phyloP scores from a whole-genome alignment of 2,113 vertebrate species.

The Anser cygnoides region DNA sequence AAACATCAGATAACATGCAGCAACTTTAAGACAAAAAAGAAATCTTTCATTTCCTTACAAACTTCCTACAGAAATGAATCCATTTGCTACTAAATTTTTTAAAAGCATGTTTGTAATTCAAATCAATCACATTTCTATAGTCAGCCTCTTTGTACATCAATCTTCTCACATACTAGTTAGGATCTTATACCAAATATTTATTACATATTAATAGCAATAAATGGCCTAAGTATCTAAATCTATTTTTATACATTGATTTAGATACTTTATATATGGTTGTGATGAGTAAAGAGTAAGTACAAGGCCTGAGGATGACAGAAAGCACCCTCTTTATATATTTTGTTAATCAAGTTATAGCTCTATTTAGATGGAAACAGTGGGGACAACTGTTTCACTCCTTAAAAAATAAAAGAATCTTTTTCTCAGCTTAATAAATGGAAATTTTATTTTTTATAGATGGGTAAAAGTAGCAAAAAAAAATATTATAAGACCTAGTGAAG shows the following conservation, averaged over 20 bases:
- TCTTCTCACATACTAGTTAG: background rate
- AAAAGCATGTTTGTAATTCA: background rate
- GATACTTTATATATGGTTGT: background rate
- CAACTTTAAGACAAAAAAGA: background rate
- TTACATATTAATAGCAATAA: background rate
- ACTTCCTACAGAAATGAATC: background rate
- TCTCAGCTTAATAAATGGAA: background rate
- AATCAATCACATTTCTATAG: background rate
- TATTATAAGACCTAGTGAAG: background rate
- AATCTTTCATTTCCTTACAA: background rate
- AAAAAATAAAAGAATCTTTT: background rate
- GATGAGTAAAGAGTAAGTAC: background rate
- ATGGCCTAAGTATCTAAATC: background rate
- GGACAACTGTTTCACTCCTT: background rate
- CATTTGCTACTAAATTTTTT: background rate
- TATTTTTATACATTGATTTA: background rate
- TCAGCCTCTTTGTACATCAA: background rate
- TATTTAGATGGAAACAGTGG: background rate
- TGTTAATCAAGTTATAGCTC: background rate
- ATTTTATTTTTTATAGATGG: background rate
- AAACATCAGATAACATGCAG: background rate
- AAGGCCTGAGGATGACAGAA: fast-evolving
- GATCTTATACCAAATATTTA: background rate
- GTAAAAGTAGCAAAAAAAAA: background rate
- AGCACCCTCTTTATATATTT: background rate